Evolutionary conservation across 2,888 invertebrate species (phyloP), one percentile per base, ranked within the genome.

Genomic region (Pyrgus malvae): DNA sequence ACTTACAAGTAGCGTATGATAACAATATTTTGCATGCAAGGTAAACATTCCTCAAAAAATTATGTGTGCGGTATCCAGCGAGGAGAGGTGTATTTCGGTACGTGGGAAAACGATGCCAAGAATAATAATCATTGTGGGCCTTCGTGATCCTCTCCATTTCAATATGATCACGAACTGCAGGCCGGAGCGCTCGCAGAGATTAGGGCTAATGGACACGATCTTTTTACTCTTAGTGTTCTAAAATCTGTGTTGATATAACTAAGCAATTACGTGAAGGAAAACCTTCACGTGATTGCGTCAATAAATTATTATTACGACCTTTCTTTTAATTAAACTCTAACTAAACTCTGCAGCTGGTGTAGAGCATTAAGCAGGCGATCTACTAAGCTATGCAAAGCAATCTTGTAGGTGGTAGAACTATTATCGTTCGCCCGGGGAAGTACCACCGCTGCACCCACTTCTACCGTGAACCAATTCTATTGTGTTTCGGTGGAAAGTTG

Each of bases 11-110:
- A 45, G 53, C 45, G 37, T 19, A 27, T 40, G 40, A 41, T n/a
- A 49, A 29, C 41, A n/a, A 31, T 38, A 53, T 53, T 45, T 45
- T 21, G 31, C 29, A 23, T 19, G 51, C 51, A 53, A 44, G 29
- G 44, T 16, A 53, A 51, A 53, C 44, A 44, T 44, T 37, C 14
- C 37, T 5, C 9, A 3, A 16, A 19, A 17, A 16, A 3, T 21
- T 23, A 48, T 29, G n/a, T 16, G 31, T 21, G 38, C 12, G 19
- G n/a, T 27, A 44, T 44, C 14, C 12, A 31, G 21, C 37, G 29
- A 38, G 4, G 27, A 27, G 27, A 27, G 25, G n/a, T 37, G 48
- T 25, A 35, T 37, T 35, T 23, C n/a, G 17, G 29, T 38, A 53
- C 29, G 45, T 45, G 21, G 45, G 29, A 16, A 29, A 53, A 38